A percentile compares a stretch with the other conserved stretches of the same genome.
These are phyloP conservation scores for Sepioteuthis lessoniana DNA, from an alignment of 2,888 invertebrate genomes.

Conservation along the genomic window DNA sequence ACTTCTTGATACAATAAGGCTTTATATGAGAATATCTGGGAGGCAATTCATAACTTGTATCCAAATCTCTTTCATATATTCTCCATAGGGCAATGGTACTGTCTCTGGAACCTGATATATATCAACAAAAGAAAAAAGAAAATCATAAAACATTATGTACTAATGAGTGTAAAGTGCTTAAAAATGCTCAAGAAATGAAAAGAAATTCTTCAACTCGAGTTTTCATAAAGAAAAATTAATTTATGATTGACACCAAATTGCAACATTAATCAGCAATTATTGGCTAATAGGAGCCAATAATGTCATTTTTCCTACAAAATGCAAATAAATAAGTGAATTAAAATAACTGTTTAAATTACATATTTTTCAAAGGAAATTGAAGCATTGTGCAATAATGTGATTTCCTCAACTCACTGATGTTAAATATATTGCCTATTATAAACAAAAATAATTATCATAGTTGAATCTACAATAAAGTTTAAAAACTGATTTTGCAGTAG, in stretches of 20 bases:
- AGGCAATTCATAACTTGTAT: slow-evolving; percentile 57
- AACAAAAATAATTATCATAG: too few species aligned
- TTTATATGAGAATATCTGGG: slow-evolving; percentile 67
- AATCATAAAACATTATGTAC: background rate
- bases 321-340: too few species aligned
- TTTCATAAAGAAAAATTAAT: background rate
- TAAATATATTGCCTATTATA: too few species aligned
- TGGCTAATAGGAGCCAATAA: too few species aligned
- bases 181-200: background rate
- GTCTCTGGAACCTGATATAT: slow-evolving; percentile 83
- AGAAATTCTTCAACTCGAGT: background rate
- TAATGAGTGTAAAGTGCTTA: too few species aligned
- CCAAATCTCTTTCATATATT: slow-evolving; percentile 75
- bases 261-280: background rate
- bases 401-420: too few species aligned
- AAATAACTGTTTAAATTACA: too few species aligned
- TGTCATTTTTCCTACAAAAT: too few species aligned
- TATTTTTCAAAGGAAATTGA: too few species aligned
- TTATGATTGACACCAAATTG: background rate
- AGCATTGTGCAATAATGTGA: too few species aligned
- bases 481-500: too few species aligned
- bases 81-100: slow-evolving; percentile 93
- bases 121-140: background rate
- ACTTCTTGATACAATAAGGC: slow-evolving; percentile 62
- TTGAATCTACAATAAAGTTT: too few species aligned